A percentile compares a stretch with the other conserved stretches of the same genome.
phyloP scores from a whole-genome alignment of 1,140 invertebrate species.

The Trichonephila clavata region DNA sequence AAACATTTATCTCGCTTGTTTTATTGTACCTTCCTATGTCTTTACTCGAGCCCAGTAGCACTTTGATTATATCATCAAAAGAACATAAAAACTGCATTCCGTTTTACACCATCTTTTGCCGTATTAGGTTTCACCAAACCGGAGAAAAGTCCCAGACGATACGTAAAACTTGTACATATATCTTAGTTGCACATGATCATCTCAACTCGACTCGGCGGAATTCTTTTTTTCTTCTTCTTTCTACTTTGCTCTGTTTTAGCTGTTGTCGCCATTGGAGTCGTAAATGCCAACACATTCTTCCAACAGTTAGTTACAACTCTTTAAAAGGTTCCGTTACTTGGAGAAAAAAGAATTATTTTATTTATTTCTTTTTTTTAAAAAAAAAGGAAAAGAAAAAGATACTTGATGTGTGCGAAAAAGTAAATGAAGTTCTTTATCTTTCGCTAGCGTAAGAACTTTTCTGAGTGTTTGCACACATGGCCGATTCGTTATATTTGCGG shows the following conservation, averaged over 20 bases:
- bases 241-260: neutral
- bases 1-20: neutral
- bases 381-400: neutral
- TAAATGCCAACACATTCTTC: constrained; percentile 17
- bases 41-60: neutral
- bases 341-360: too few relatives aligned
- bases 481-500: neutral
- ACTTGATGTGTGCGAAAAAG: neutral
- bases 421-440: neutral
- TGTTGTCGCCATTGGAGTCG: neutral
- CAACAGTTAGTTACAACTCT: neutral
- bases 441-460: neutral
- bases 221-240: neutral
- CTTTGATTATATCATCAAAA: constrained; percentile 29
- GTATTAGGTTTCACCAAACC: neutral
- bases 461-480: neutral
- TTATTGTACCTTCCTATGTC: neutral
- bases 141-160: neutral
- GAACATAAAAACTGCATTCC: neutral
- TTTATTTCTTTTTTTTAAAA: too few relatives aligned
- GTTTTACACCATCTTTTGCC: neutral
- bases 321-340: neutral
- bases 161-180: neutral
- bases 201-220: neutral
- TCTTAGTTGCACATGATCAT: constrained; percentile 27